Evolutionary conservation across 2,113 vertebrate species (phyloP).

Genomic region (Lipotes vexillifer): DNA sequence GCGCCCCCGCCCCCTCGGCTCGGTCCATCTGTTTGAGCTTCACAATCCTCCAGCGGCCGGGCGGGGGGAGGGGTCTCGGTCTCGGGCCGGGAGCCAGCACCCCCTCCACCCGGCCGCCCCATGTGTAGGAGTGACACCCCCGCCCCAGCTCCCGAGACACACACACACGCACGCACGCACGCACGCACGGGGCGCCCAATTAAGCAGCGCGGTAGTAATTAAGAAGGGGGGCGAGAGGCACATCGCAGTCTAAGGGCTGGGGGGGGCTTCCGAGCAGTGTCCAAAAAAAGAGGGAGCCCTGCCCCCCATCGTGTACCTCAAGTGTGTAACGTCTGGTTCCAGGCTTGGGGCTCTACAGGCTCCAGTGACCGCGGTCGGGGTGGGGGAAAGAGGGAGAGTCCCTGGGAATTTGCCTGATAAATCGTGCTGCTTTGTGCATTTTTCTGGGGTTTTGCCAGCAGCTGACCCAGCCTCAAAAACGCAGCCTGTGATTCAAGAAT

Average conservation of each 20-base stretch:
- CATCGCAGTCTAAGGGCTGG: neutral
- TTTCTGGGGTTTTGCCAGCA: slow-evolving; percentile 28
- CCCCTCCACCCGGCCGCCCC: slow-evolving; percentile 34
- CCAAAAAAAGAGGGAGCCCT: neutral
- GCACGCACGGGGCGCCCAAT: slow-evolving; percentile 25
- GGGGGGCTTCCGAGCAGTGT: neutral
- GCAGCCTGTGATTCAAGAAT: neutral
- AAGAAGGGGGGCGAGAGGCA: neutral
- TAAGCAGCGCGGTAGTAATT: slow-evolving; percentile 67
- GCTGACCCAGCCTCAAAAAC: slow-evolving; percentile 32
- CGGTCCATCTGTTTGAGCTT: slow-evolving; percentile 92
- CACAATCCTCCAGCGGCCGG: slow-evolving; percentile 81
- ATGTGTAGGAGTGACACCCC: slow-evolving; percentile 28
- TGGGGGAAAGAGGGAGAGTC: neutral
- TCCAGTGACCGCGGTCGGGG: neutral
- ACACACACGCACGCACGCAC: neutral
- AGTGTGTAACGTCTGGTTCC: slow-evolving; percentile 9
- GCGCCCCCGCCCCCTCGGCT: slow-evolving; percentile 85
- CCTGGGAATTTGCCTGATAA: slow-evolving; percentile 26
- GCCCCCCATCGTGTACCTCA: neutral
- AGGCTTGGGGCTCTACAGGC: neutral
- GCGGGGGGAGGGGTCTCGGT: slow-evolving; percentile 60
- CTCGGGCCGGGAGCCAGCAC: slow-evolving; percentile 63
- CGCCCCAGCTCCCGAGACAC: neutral
- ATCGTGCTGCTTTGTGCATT: slow-evolving; percentile 42